Conservation (phyloP, 1,140 invertebrate genomes). For the Neodiprion pinetum region DNA sequence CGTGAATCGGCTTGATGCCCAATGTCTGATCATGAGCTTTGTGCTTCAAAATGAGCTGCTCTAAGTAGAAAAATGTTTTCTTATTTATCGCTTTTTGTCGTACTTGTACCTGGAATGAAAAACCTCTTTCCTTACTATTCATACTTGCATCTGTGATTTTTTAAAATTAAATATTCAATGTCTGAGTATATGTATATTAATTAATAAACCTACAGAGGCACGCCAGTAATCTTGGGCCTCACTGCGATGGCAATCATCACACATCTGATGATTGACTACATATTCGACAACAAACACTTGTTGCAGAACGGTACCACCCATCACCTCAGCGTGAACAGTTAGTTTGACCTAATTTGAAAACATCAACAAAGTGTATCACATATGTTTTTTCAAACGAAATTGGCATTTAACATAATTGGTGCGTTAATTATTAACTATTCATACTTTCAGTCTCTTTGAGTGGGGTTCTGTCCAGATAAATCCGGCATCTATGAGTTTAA, state of each 20-base stretch:
- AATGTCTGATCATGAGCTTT: constrained; percentile 91
- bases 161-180: neutral
- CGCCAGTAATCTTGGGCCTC: constrained; percentile 99
- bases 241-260: constrained; percentile 93
- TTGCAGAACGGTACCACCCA: constrained; percentile 82
- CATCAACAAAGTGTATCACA: constrained; percentile 15
- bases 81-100: constrained; percentile 91
- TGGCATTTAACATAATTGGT: constrained; percentile 12
- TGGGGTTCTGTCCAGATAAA: constrained; percentile 99
- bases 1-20: constrained; percentile 93
- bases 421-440: neutral
- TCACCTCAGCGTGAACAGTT: constrained; percentile 95
- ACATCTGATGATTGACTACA: constrained; percentile 92
- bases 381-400: constrained; percentile 11
- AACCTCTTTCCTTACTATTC: constrained; percentile 12
- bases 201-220: constrained; percentile 71
- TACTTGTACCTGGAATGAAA: constrained; percentile 74
- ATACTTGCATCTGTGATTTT: constrained; percentile 16
- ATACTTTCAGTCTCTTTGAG: constrained; percentile 94
- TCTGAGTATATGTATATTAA: neutral
- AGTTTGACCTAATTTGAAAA: constrained; percentile 78
- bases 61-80: constrained; percentile 98
- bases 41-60: constrained; percentile 96
- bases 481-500: constrained; percentile 92
- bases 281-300: constrained; percentile 97